Evolutionary conservation across 1,140 invertebrate genomes (phyloP), one percentile per base, ranked within the genome.

Genomic region (Triops cancriformis): DNA sequence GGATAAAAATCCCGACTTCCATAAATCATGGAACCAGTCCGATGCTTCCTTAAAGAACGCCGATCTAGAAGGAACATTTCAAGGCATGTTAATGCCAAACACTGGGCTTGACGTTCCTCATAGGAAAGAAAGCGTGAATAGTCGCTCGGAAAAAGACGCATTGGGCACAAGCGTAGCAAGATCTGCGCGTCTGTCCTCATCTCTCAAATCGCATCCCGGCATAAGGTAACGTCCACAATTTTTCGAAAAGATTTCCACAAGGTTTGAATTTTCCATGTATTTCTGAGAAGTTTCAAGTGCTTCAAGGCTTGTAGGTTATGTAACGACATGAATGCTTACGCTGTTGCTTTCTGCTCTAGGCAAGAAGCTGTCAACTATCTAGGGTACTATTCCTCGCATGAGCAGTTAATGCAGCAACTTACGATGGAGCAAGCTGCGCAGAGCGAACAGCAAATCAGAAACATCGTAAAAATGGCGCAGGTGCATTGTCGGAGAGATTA

Each of bases 371-470:
- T 64, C n/a, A 64, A 64, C 23, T 64, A 64, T 74, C 27, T 41
- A 74, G 78, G 91, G 3, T 93, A 91, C 81, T 92, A 91, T 82
- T 92, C 91, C 23, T 89, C 88, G 0, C 91, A 93, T 80, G 91
- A 93, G 81, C 88, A 91, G 80, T 81, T 90, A 1, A 90, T 93
- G 89, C 90, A 92, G 79, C 85, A 89, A 77, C 84, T 92, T 23
- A 89, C 93, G 26, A 83, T 87, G 79, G 86, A 89, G 23, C 89
- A 92, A 81, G 89, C 89, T 2, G 81, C 86, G 2, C 84, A 84
- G 1, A 90, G 89, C 0, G 86, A 87, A 81, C 86, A 85, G 28
- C 87, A 89, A 79, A 90, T 93, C 45, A 85, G 84, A 18, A 85
- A 87, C 51, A 90, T 93, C 86, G 88, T 93, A 0, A 84, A 88